Percentiles rank a stretch among this genome's conserved stretches.
These are phyloP conservation scores for Agapostemon virescens DNA, from an alignment of 2,888 invertebrate genomes.

Conservation along the genomic window DNA sequence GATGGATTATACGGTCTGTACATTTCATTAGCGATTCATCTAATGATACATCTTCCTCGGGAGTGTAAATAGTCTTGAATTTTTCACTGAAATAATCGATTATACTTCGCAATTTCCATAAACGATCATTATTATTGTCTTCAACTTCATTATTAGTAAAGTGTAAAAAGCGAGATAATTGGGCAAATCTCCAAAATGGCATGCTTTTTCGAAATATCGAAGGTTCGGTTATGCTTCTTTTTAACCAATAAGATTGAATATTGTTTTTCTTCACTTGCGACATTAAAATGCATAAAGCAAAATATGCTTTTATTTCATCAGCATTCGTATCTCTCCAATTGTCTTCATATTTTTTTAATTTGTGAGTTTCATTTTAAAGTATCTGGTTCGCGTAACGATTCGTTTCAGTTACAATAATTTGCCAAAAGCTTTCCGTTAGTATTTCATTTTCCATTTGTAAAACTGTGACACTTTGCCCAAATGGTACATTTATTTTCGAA, in stretches of 20 bases:
- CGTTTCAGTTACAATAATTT: constrained; percentile 21
- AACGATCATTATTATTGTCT: too few species aligned
- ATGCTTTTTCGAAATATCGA: constrained; percentile 45
- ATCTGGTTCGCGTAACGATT: constrained; percentile 30
- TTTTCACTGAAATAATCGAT: constrained; percentile 66
- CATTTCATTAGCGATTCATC: constrained; percentile 66
- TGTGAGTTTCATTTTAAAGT: constrained; percentile 37
- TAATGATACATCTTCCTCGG: constrained; percentile 45
- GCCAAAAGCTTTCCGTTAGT: constrained; percentile 38
- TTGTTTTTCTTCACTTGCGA: constrained; percentile 58
- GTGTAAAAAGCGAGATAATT: constrained; percentile 50
- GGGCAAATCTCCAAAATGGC: constrained; percentile 49
- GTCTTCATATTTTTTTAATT: constrained; percentile 47
- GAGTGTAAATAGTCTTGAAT: constrained; percentile 64
- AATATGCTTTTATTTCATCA: constrained; percentile 60
- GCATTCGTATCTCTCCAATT: constrained; percentile 52
- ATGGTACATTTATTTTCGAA: neutral
- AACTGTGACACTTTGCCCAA: constrained; percentile 25
- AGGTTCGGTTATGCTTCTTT: constrained; percentile 55
- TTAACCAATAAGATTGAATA: constrained; percentile 40
- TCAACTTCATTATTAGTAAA: constrained; percentile 54
- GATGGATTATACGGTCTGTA: constrained; percentile 53
- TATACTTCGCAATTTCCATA: too few species aligned
- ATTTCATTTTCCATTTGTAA: constrained; percentile 38
- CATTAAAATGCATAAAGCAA: constrained; percentile 63